A percentile compares a stretch with the other conserved stretches of the same genome.
phyloP scores from a whole-genome alignment of 2,797 vertebrate genomes.

The Pseudochirops corinnae region DNA sequence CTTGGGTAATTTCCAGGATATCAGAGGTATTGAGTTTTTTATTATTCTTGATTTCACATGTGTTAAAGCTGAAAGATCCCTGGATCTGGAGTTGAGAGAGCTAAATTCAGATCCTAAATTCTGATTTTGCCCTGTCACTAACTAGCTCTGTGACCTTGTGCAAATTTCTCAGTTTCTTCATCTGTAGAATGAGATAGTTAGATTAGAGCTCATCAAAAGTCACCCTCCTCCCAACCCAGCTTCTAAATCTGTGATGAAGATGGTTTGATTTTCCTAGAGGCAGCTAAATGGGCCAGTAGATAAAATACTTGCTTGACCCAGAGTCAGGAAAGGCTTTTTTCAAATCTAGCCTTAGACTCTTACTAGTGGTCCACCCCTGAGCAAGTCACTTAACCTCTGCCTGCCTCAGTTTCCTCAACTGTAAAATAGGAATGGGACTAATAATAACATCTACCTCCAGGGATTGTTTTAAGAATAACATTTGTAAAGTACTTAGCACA shows the following conservation, averaged over 20 bases:
- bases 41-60: neutral
- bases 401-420: neutral
- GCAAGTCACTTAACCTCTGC: neutral
- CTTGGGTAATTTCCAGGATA: conserved; percentile 26
- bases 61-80: neutral
- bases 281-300: neutral
- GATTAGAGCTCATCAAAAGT: neutral
- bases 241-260: neutral
- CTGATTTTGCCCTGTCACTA: neutral
- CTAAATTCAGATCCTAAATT: neutral
- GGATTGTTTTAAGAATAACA: neutral
- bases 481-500: neutral
- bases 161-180: neutral
- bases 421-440: conserved; percentile 3
- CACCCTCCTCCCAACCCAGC: neutral
- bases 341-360: neutral
- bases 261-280: neutral
- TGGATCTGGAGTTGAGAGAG: neutral
- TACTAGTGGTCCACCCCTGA: neutral
- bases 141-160: neutral
- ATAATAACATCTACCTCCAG: neutral
- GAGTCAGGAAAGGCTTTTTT: neutral
- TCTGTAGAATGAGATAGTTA: neutral
- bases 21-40: conserved; percentile 16
- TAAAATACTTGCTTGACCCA: neutral